Evolutionary conservation across 2,888 invertebrate genomes (phyloP).

Genomic region (Andrena haemorrhoa): DNA sequence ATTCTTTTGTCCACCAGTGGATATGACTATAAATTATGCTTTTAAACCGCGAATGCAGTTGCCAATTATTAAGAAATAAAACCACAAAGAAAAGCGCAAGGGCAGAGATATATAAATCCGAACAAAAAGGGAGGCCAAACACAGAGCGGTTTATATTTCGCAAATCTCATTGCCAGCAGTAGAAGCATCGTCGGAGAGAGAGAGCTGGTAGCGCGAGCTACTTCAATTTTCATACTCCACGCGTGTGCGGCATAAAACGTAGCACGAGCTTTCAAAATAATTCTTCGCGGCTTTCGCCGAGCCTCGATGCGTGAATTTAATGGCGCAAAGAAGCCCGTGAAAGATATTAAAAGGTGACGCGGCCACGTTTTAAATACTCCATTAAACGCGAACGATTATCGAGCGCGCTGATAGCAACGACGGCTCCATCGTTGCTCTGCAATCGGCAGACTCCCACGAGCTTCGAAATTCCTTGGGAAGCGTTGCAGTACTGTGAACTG

Average conservation of each 20-base stretch:
- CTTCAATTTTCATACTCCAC: constrained; percentile 6
- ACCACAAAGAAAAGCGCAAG: too few relatives aligned
- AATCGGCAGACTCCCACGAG: background rate
- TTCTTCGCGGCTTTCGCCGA: background rate
- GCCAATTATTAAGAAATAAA: too few relatives aligned
- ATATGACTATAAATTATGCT: too few relatives aligned
- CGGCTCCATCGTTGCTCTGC: background rate
- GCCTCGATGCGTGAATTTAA: background rate
- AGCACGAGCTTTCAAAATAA: constrained; percentile 1
- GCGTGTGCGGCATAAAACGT: background rate
- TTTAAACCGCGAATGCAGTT: too few relatives aligned
- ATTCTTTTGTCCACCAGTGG: too few relatives aligned
- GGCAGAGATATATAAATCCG: too few relatives aligned
- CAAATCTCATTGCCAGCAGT: background rate
- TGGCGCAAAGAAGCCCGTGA: background rate
- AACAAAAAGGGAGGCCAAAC: too few relatives aligned
- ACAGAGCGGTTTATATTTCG: background rate
- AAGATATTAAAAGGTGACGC: background rate
- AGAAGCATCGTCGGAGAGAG: background rate
- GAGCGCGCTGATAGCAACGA: background rate
- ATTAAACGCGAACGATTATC: constrained; percentile 12
- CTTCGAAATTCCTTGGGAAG: constrained; percentile 1
- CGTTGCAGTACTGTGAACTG: background rate
- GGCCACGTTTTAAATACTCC: background rate
- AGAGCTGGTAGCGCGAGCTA: background rate